Evolutionary conservation across 1,140 invertebrate species (phyloP), one percentile per base, ranked within the genome.

Genomic region (Drosophila bifasciata): DNA sequence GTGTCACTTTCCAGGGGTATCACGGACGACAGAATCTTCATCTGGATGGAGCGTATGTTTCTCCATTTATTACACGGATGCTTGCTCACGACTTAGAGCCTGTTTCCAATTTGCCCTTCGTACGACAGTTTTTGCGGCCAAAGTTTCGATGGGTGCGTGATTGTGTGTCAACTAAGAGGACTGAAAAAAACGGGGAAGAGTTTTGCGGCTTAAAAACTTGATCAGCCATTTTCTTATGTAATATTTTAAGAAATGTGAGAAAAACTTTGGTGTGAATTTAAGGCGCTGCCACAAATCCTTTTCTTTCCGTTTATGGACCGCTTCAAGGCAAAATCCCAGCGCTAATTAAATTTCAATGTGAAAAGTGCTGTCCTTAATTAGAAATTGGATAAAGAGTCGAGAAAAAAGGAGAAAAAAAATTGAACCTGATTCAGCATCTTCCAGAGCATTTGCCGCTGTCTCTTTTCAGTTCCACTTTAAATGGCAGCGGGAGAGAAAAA

Each of bases 51-150:
- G 60, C 79, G 59, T 80, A 76, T 84, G 76, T 56, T 63, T 51
- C 21, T 50, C 56, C 80, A 79, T 62, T 80, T 63, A 76, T 84
- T 76, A 86, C 71, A 84, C 59, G 72, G 55, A 56, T 80, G 48
- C 67, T 25, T 56, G 25, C 36, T 45, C 19, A 46, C 58, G 69
- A 76, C 64, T 79, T 75, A 62, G 77, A 64, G 60, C 76, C 73
- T 74, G 71, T 85, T 63, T 57, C 23, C 19, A 28, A 8, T 32
- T 21, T 15, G 25, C 19, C n/a, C 7, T 61, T 61, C 21, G 21
- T 28, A 25, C 23, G 6, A 25, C 0, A 25, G 23, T 68, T 68
- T 68, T 25, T 53, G 25, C 25, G 25, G 25, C 39, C 40, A 55
- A 55, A 55, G 21, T 55, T 53, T 41, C n/a, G 7, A n/a, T 25